These are phyloP conservation scores for Hoplias malabaricus DNA, from an alignment of 2,113 vertebrate species.

Conservation along the genomic window DNA sequence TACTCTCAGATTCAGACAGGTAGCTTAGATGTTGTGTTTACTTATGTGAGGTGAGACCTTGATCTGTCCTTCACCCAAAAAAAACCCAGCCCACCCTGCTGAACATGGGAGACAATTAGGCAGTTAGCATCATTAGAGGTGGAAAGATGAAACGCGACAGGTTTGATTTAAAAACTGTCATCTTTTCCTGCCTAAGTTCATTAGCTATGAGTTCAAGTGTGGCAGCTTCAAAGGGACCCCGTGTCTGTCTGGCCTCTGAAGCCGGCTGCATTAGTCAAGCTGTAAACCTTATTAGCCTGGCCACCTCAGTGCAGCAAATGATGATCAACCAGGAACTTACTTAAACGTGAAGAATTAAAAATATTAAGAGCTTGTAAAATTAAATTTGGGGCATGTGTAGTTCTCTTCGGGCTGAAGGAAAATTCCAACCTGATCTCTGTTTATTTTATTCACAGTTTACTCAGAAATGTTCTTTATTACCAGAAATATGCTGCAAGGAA, in stretches of 20 bases:
- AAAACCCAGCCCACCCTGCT: background rate
- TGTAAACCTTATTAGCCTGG: background rate
- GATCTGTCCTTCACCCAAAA: background rate
- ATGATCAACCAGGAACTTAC: background rate
- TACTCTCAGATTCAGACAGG: background rate
- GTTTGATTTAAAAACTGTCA: background rate
- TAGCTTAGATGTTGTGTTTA: background rate
- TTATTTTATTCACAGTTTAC: background rate
- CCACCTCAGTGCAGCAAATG: background rate
- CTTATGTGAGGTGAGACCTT: background rate
- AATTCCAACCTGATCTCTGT: background rate
- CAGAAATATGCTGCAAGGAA: too few relatives aligned
- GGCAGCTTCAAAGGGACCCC: background rate
- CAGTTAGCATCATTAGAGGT: background rate
- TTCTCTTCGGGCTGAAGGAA: background rate
- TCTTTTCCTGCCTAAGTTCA: background rate
- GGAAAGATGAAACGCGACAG: background rate
- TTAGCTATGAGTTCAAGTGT: background rate
- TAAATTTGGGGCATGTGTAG: background rate
- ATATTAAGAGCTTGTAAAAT: background rate
- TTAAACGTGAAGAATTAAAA: background rate
- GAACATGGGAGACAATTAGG: background rate
- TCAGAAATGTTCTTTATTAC: background rate
- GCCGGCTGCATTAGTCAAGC: background rate
- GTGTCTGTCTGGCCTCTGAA: background rate